Evolutionary conservation across 2,888 invertebrate species (phyloP).

Genomic region (Chesias legatella): DNA sequence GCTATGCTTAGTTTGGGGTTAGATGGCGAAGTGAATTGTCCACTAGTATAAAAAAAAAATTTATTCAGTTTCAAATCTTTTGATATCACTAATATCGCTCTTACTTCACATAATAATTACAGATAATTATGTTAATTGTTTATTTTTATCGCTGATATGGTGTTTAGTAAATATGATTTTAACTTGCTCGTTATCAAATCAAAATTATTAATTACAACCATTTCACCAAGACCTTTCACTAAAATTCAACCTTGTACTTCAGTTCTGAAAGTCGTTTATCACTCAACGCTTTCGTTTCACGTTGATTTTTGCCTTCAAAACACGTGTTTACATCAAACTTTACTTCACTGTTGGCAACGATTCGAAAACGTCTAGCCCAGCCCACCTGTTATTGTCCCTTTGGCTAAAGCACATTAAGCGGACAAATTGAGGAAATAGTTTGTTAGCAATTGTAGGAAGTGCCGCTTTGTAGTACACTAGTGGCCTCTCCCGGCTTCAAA

Average conservation of each 20-base stretch:
- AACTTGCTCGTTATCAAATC: not conserved
- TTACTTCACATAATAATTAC: no score
- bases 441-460: not conserved
- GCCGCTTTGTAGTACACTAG: not conserved
- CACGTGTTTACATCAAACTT: conserved; percentile 11
- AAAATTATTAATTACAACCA: conserved; percentile 1
- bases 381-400: conserved; percentile 21
- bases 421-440: conserved; percentile 2
- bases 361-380: conserved; percentile 3
- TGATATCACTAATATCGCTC: no score
- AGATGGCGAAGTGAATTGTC: no score
- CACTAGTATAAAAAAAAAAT: no score
- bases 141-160: no score
- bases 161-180: no score
- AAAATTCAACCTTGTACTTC: conserved; percentile 15
- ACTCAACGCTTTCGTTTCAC: conserved; percentile 7
- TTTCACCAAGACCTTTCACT: conserved; percentile 1
- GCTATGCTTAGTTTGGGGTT: no score
- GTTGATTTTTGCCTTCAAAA: conserved; percentile 6
- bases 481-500: no score
- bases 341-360: conserved; percentile 8
- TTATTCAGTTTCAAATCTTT: no score
- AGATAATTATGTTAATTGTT: no score
- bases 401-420: conserved; percentile 4
- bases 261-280: conserved; percentile 15